Base-by-base conservation (phyloP, 1,140 invertebrate genomes). In the Schlechtendalia chinensis region DNA sequence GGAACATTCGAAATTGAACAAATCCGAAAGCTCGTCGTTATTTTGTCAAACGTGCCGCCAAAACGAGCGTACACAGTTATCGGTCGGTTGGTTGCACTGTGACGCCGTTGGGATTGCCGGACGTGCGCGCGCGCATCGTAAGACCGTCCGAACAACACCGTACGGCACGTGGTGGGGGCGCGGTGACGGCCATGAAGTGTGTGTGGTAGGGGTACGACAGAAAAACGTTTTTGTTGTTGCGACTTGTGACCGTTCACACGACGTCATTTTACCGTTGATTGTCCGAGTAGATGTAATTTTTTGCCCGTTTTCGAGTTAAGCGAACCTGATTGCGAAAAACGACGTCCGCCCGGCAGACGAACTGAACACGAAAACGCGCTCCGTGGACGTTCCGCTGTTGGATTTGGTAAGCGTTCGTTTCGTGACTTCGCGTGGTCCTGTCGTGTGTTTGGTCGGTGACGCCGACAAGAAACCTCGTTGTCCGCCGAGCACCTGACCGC, bases 241-340 rank as follows among this genome's bases (percentile, higher is more conserved):
- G 54, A 24, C 16, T 32, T 45, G 12, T 32, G 54, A 59, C 75
- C 39, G 32, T 72, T 54, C 69, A 29, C 69, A 39, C 75, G 22
- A 63, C 75, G 75, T 79, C 75, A 79, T 61, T 79, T 79, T 29
- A 24, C 45, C 39, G 75, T 61, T 63, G 75, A 63, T 63, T 63
- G 58, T 79, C 16, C 39, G 75, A 61, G 12, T 63, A 79, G 14
- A 63, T 50, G 75, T 63, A 47, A 79, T 59, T 61, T 72, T 74
- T 59, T 77, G 53, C 74, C 75, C 22, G 58, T 79, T 79, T 79
- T 61, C 39, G 11, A n/a, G 39, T 27, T 10, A 61, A 63, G 47
- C 39, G 10, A 17, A 79, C 4, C 2, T 19, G 11, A 77, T 32
- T 47, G 54, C 22, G 39, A 45, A 79, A 54, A 2, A 79, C 75